Base-by-base conservation (phyloP, 2,113 vertebrate species). In the Mustela nigripes region DNA sequence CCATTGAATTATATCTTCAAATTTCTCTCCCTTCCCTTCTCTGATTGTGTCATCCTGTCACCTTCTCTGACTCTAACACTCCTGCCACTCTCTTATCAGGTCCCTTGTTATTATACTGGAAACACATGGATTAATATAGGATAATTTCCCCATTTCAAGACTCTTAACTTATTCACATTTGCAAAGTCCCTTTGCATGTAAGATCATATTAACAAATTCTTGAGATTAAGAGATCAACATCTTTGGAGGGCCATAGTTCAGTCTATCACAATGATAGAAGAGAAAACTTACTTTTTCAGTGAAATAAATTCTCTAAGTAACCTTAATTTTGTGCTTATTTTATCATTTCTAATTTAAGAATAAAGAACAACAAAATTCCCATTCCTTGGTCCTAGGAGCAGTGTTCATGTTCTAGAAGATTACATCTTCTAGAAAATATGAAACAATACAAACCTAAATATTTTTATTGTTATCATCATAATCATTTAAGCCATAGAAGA, bases 271-370 rank as follows among this genome's bases (percentile, higher is more conserved):
- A 8, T 73, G 67, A 76, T 26, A 22, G 56, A 31, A 67, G 28
- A 86, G 8, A 93, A 74, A 53, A 80, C 24, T 24, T 82, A 62
- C 1, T 63, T 42, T 58, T 82, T 71, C 42, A 31, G 58, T 19
- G 85, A 82, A 94, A 82, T 65, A 82, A 63, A 91, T 87, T 79
- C n/a, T 76, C 74, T 16, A 71, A 14, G 11, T 78, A 91, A 82
- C 9, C 48, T 45, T 69, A 11, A 42, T 24, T 42, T 69, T 71
- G 19, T 63, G 56, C 15, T 73, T 62, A 78, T 91, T 71, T 96
- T 73, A 26, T 28, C 65, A 48, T 71, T 60, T 65, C 6, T 78
- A 91, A 50, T 2, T 78, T 87, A 31, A 76, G 15, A 73, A 48
- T 90, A 65, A 76, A 87, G 50, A 76, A 62, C 18, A 48, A 74